Conservation (phyloP, 2,113 vertebrate species). For the Cyprinodon variegatus region DNA sequence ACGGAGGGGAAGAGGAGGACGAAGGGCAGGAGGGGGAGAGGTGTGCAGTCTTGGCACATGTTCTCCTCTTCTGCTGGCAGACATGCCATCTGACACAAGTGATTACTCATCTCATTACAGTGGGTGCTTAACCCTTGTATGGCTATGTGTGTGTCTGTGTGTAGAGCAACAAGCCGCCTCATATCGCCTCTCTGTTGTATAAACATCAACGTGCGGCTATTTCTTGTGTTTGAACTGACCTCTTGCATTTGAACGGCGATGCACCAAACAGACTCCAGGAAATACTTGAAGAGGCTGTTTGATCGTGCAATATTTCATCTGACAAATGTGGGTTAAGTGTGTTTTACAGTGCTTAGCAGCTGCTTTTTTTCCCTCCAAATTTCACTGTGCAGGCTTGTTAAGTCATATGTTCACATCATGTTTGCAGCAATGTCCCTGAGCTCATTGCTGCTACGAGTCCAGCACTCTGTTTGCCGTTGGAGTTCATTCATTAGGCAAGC, state of each 20-base stretch:
- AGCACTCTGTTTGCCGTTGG: background rate
- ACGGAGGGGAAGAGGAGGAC: background rate
- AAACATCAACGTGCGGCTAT: conserved; percentile 28
- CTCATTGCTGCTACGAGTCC: conserved; percentile 15
- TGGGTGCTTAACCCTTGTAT: conserved; percentile 58
- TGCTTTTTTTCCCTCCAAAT: background rate
- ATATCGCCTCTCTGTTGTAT: conserved; percentile 20
- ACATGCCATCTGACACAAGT: conserved; percentile 72
- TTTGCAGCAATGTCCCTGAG: conserved; percentile 23
- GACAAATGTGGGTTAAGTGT: conserved; percentile 32
- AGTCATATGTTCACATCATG: conserved; percentile 44
- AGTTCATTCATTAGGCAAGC: conserved; percentile 10
- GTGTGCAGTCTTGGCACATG: conserved; percentile 39
- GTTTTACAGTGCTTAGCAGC: conserved; percentile 5
- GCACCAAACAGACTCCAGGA: conserved; percentile 40
- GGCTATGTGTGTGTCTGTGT: conserved; percentile 25
- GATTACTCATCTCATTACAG: conserved; percentile 75
- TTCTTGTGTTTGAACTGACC: conserved; percentile 22
- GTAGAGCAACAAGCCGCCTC: conserved; percentile 19
- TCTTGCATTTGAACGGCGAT: background rate
- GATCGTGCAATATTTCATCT: conserved; percentile 35
- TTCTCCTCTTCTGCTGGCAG: conserved; percentile 51
- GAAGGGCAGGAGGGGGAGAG: conserved; percentile 9
- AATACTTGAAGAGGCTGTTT: conserved; percentile 27
- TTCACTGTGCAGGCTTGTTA: background rate